phyloP scores from a whole-genome alignment of 2,888 invertebrate species.

The Rhodophaea formosa region DNA sequence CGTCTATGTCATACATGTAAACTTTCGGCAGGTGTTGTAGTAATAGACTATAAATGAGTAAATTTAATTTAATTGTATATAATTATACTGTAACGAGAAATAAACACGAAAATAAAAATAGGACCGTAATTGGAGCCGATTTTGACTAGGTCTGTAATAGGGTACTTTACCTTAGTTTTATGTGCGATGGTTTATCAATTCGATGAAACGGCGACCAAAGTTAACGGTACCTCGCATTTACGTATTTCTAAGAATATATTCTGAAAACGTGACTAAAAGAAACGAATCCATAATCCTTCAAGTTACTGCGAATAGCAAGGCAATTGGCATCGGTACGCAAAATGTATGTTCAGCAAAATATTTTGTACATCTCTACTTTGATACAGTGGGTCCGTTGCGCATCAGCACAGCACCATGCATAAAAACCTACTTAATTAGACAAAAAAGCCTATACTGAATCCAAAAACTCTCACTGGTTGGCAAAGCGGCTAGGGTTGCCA shows the following conservation, averaged over 20 bases:
- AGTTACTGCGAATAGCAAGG: constrained; percentile 5
- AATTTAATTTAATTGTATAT: too few relatives aligned
- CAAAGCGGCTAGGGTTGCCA: too few relatives aligned
- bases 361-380: constrained; percentile 20
- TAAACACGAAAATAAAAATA: too few relatives aligned
- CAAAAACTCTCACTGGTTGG: constrained; percentile 48
- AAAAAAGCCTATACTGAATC: constrained; percentile 38
- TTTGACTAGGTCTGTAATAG: too few relatives aligned
- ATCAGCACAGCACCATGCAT: constrained; percentile 30
- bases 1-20: too few relatives aligned
- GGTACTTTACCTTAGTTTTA: too few relatives aligned
- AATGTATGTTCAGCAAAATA: not conserved
- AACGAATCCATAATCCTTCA: not conserved
- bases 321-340: constrained; percentile 3
- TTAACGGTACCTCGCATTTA: not conserved
- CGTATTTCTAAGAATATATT: not conserved
- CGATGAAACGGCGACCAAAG: not conserved
- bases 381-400: constrained; percentile 20
- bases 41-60: too few relatives aligned
- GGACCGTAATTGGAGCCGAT: too few relatives aligned
- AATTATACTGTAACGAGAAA: too few relatives aligned
- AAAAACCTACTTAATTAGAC: constrained; percentile 31
- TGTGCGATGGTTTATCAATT: not conserved
- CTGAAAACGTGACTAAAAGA: not conserved
- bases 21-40: too few relatives aligned